Evolutionary conservation across 2,113 vertebrate species (phyloP).

Genomic region (Lophius piscatorius): DNA sequence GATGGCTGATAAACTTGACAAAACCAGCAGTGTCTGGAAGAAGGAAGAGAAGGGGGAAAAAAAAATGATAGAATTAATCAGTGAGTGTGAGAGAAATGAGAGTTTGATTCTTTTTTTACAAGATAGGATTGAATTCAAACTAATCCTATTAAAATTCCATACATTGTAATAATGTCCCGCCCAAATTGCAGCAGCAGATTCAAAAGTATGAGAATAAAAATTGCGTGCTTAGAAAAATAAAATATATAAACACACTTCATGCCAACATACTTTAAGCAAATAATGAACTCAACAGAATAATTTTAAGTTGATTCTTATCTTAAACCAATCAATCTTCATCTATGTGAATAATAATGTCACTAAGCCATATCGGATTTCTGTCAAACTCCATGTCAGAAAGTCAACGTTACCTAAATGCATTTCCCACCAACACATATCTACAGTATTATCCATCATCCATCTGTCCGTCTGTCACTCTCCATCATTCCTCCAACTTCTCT

Average conservation of each 20-base stretch:
- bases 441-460: conserved; percentile 70
- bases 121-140: conserved; percentile 33
- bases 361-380: conserved; percentile 54
- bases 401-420: conserved; percentile 60
- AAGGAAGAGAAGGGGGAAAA: background rate
- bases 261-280: conserved; percentile 22
- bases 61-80: conserved; percentile 25
- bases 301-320: too few species aligned
- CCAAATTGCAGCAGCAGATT: conserved; percentile 48
- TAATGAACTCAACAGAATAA: too few species aligned
- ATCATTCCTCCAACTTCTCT: conserved; percentile 66
- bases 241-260: background rate
- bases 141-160: conserved; percentile 47
- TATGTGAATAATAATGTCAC: conserved; percentile 28
- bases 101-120: conserved; percentile 47
- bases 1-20: conserved; percentile 87
- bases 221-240: background rate
- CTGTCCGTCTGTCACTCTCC: conserved; percentile 62
- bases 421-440: conserved; percentile 44
- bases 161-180: conserved; percentile 31
- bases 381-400: conserved; percentile 50
- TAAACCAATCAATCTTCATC: conserved; percentile 11
- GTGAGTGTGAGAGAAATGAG: conserved; percentile 26
- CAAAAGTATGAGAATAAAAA: conserved; percentile 29
- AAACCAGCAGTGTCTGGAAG: conserved; percentile 86